These are phyloP conservation scores for Hedychridium roseum DNA, from an alignment of 2,888 invertebrate species.

Conservation along the genomic window DNA sequence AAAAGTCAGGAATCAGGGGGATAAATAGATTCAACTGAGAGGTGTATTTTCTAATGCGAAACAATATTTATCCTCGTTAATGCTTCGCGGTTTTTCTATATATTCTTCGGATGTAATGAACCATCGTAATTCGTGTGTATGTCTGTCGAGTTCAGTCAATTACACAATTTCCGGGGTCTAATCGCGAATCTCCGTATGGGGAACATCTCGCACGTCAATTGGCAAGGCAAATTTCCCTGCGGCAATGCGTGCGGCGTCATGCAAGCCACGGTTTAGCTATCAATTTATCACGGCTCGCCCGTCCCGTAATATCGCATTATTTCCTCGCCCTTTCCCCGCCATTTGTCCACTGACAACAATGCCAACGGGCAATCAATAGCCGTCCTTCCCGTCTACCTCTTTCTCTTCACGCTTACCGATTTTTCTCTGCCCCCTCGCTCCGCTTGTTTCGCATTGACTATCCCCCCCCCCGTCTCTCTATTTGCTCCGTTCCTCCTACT, in stretches of 20 bases:
- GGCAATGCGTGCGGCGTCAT: constrained; percentile 9
- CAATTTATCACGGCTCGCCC: constrained; percentile 48
- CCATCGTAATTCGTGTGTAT: too few species aligned
- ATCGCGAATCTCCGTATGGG: neutral
- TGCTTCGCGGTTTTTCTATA: too few species aligned
- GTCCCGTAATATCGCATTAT: constrained; percentile 47
- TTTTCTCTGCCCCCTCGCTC: too few species aligned
- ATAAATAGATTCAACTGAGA: too few species aligned
- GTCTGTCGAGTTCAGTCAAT: too few species aligned
- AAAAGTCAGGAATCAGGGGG: too few species aligned
- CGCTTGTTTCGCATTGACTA: constrained; percentile 11
- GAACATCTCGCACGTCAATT: too few species aligned
- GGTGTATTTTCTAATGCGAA: too few species aligned
- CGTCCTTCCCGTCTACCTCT: constrained; percentile 18
- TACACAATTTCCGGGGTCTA: too few species aligned
- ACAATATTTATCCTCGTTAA: too few species aligned
- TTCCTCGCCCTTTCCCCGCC: constrained; percentile 27
- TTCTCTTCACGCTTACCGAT: constrained; percentile 11
- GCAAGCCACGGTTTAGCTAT: constrained; percentile 37
- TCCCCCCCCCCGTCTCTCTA: constrained; percentile 20
- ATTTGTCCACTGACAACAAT: constrained; percentile 39
- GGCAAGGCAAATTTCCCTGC: constrained; percentile 20
- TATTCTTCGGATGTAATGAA: too few species aligned
- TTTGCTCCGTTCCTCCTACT: constrained; percentile 21
- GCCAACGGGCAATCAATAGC: constrained; percentile 48